A percentile compares a stretch with the other conserved stretches of the same genome.
These are phyloP conservation scores for Nomada fabriciana DNA, from an alignment of 2,888 invertebrate genomes.

Conservation along the genomic window DNA sequence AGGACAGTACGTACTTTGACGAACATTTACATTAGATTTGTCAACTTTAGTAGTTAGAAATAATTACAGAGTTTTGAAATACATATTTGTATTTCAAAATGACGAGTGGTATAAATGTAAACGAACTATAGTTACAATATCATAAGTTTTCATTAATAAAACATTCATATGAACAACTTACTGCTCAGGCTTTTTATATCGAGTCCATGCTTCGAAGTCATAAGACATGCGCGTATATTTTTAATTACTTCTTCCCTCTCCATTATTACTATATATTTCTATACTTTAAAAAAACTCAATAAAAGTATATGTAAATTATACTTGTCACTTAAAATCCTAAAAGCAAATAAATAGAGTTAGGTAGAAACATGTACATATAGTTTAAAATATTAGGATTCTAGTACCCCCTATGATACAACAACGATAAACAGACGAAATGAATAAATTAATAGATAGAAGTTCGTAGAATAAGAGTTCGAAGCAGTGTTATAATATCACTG, in stretches of 20 bases:
- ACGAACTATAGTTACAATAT: constrained; percentile 3
- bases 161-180: constrained; percentile 82
- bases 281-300: constrained; percentile 21
- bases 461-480: too few species aligned
- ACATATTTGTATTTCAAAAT: neutral
- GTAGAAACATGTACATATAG: neutral
- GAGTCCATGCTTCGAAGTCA: constrained; percentile 73
- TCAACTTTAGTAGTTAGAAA: neutral
- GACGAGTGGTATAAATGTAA: constrained; percentile 6
- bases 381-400: neutral
- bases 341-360: constrained; percentile 33
- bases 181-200: constrained; percentile 85
- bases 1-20: too few species aligned
- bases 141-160: neutral
- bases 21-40: neutral
- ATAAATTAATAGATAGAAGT: too few species aligned
- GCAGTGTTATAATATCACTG: too few species aligned
- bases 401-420: too few species aligned
- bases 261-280: constrained; percentile 45
- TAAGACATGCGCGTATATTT: constrained; percentile 70
- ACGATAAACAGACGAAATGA: too few species aligned
- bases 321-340: constrained; percentile 21
- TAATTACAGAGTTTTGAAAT: neutral
- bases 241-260: constrained; percentile 60
- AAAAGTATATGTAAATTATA: constrained; percentile 25